These are phyloP conservation scores for Geococcyx californianus DNA, from an alignment of 2,113 vertebrate genomes.

Conservation along the genomic window DNA sequence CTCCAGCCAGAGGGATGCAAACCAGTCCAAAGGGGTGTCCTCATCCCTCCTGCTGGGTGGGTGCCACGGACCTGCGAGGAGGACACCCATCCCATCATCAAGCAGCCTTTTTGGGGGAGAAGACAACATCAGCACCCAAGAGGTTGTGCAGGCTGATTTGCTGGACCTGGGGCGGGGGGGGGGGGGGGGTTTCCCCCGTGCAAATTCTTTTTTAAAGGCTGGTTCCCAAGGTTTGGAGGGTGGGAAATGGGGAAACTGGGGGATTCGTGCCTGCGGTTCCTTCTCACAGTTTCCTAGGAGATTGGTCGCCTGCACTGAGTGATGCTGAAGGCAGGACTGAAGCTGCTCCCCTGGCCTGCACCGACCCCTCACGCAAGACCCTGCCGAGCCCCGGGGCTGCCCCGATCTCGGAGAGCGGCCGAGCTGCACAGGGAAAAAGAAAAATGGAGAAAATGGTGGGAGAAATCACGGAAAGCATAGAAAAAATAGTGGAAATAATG, in stretches of 20 bases:
- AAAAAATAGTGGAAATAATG: neutral
- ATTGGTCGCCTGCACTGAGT: neutral
- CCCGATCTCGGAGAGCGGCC: neutral
- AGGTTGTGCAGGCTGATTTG: rapidly evolving
- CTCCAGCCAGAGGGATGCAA: neutral
- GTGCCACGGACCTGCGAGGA: neutral
- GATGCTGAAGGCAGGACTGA: neutral
- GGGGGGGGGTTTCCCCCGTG: rapidly evolving
- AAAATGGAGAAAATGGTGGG: too few species aligned
- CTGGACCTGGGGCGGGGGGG: rapidly evolving
- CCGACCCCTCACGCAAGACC: neutral
- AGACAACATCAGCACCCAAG: rapidly evolving
- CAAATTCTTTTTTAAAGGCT: neutral
- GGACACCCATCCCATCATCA: neutral
- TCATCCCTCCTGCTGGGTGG: neutral
- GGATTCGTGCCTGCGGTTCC: neutral
- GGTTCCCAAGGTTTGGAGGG: neutral
- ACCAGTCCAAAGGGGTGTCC: neutral
- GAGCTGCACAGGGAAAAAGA: neutral
- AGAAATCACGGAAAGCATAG: too few species aligned
- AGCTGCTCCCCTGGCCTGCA: neutral
- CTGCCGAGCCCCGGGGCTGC: neutral
- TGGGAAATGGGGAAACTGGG: neutral
- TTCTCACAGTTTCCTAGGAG: neutral
- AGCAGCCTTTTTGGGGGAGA: neutral